phyloP scores from a whole-genome alignment of 2,113 vertebrate genomes.

The Promerops cafer region DNA sequence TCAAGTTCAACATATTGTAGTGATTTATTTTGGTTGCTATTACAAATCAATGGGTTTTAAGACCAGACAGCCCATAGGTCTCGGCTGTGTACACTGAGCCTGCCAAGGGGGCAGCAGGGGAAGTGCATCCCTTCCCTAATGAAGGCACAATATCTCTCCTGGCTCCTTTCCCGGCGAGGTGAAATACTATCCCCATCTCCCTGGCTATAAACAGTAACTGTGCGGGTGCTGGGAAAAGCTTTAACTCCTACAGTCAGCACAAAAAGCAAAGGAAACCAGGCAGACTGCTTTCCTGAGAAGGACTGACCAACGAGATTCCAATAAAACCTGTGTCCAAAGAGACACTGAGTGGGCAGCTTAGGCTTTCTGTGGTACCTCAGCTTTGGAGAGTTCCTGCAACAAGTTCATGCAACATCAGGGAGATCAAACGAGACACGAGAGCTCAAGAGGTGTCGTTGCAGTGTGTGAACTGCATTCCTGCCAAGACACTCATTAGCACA shows the following conservation, averaged over 20 bases:
- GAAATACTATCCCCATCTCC: neutral
- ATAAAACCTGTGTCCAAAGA: neutral
- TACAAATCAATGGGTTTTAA: neutral
- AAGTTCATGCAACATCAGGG: neutral
- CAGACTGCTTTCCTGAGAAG: neutral
- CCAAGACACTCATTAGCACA: neutral
- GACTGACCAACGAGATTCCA: neutral
- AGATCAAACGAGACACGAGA: neutral
- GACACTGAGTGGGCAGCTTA: neutral
- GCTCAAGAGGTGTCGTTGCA: neutral
- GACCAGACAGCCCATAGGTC: neutral
- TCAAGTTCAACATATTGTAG: neutral
- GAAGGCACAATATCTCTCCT: neutral
- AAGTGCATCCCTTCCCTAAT: neutral
- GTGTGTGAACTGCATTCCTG: neutral
- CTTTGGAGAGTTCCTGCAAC: neutral
- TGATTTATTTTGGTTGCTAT: neutral
- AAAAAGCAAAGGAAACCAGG: neutral
- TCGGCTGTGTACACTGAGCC: accelerated
- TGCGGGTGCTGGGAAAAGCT: neutral
- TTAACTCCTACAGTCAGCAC: neutral
- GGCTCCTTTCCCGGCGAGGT: neutral
- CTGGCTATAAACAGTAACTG: neutral
- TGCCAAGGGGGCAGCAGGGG: neutral
- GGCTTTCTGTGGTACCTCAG: neutral